phyloP scores from a whole-genome alignment of 2,888 invertebrate genomes.

The Xestoiulus laeticollis region DNA sequence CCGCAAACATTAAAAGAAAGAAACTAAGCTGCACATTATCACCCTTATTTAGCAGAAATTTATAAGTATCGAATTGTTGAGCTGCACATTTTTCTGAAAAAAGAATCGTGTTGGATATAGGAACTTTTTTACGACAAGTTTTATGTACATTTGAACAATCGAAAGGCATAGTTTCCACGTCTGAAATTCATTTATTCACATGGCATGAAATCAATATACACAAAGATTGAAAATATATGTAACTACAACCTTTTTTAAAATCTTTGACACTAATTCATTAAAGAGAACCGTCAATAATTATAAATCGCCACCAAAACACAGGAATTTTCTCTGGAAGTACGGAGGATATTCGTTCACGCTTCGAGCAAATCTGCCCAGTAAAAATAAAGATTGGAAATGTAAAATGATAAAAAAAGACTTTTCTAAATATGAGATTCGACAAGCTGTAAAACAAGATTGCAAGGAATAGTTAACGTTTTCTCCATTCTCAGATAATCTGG shows the following conservation, averaged over 20 bases:
- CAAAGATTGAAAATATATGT: constrained; percentile 35
- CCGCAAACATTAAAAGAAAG: not conserved
- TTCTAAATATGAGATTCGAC: not conserved
- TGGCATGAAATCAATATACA: constrained; percentile 29
- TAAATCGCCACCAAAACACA: not conserved
- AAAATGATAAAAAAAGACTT: not conserved
- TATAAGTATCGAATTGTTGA: not conserved
- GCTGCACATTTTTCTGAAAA: too few species aligned
- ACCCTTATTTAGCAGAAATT: not conserved
- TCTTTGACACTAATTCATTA: not conserved
- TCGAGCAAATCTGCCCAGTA: not conserved
- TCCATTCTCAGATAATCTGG: not conserved
- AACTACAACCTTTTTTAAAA: not conserved
- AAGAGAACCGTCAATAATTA: not conserved
- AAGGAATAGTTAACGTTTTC: not conserved
- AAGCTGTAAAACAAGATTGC: not conserved
- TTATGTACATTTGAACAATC: too few species aligned
- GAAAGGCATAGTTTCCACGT: not conserved
- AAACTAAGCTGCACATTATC: not conserved
- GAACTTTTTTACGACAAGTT: too few species aligned
- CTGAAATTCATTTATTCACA: constrained; percentile 32
- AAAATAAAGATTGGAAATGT: not conserved
- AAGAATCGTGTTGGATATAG: too few species aligned
- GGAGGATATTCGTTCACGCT: constrained; percentile 25
- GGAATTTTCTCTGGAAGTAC: constrained; percentile 35